A percentile compares a stretch with the other conserved stretches of the same genome.
Conservation (phyloP, 2,797 vertebrate species). For the Malacoctenus gilli region DNA sequence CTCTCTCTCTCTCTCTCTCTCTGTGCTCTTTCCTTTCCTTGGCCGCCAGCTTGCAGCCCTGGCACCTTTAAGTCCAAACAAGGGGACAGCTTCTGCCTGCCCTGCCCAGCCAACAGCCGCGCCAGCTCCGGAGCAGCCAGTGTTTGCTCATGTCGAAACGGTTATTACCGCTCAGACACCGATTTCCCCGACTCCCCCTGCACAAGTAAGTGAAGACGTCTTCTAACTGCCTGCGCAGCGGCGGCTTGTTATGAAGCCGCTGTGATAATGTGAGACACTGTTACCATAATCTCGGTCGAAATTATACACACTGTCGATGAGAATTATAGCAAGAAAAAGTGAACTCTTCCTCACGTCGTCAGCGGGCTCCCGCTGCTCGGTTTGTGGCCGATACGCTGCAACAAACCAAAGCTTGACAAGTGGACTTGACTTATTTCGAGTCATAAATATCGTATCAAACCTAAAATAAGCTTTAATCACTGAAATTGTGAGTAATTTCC, state of each 20-base stretch:
- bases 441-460: too few species aligned
- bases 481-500: too few species aligned
- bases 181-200: conserved; percentile 89
- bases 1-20: conserved; percentile 6
- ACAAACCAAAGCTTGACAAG: too few species aligned
- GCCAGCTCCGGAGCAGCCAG: conserved; percentile 87
- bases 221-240: background rate
- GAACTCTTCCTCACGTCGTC: too few species aligned
- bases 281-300: too few species aligned
- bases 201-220: conserved; percentile 86
- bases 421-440: too few species aligned
- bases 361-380: too few species aligned
- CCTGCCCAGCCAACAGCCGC: conserved; percentile 92
- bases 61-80: conserved; percentile 96
- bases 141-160: conserved; percentile 88
- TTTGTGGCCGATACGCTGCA: too few species aligned
- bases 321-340: too few species aligned
- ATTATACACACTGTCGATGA: too few species aligned
- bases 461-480: too few species aligned
- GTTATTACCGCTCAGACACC: conserved; percentile 91
- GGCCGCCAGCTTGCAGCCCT: conserved; percentile 85
- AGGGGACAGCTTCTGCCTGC: conserved; percentile 88
- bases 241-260: conserved; percentile 5
- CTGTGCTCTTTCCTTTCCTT: conserved; percentile 13
- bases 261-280: background rate